Conservation (phyloP, 2,797 vertebrate species). For the Eremophila alpestris region DNA sequence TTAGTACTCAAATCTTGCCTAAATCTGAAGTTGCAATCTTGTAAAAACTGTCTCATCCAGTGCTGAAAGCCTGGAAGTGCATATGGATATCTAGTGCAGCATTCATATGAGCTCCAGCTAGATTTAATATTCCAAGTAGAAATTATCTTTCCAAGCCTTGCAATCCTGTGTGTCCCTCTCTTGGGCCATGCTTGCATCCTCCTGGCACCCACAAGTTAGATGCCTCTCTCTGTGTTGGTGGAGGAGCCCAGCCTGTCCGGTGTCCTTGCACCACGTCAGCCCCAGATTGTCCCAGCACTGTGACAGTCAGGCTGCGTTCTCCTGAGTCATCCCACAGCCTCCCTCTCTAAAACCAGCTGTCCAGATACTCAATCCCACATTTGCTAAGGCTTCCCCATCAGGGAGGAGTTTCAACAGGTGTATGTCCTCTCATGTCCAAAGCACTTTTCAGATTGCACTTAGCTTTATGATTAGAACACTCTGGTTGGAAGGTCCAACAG, state of each 20-base stretch:
- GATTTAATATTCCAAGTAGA: neutral
- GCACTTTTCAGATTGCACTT: neutral
- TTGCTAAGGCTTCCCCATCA: neutral
- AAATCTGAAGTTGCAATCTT: neutral
- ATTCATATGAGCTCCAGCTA: neutral
- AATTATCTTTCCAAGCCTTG: neutral
- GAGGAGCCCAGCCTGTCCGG: neutral
- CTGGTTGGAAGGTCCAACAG: neutral
- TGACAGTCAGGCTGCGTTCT: neutral
- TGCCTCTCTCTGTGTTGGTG: no score
- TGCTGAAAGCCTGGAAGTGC: neutral
- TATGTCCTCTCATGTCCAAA: neutral
- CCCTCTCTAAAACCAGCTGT: neutral
- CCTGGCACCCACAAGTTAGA: neutral
- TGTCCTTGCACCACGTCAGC: neutral
- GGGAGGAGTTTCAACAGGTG: neutral
- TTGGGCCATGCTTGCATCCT: neutral
- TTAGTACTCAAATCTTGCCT: neutral
- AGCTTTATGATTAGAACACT: neutral
- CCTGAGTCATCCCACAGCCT: neutral
- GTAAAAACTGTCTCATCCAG: neutral
- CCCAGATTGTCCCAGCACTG: neutral
- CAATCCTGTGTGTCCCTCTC: neutral
- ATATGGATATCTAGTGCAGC: neutral
- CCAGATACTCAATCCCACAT: no score